Evolutionary conservation across 2,113 vertebrate genomes (phyloP).

Genomic region (Ceyx cyanopectus): DNA sequence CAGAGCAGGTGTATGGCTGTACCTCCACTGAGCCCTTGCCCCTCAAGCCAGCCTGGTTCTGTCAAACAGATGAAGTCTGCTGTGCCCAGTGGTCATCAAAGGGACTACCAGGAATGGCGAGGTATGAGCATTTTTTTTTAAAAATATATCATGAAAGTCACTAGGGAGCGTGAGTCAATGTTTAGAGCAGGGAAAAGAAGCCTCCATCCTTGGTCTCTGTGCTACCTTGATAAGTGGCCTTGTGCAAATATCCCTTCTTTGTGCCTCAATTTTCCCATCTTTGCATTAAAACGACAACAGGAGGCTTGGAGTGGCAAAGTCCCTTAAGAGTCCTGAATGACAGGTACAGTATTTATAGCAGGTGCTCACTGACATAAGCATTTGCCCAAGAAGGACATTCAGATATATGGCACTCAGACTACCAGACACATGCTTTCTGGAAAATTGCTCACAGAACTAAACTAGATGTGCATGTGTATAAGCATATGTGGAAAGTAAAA

Average conservation of each 20-base stretch:
- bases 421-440: background rate
- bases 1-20: rapidly evolving
- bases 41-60: background rate
- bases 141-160: background rate
- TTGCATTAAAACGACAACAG: background rate
- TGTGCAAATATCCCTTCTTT: background rate
- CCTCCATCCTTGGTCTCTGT: background rate
- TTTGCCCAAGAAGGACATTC: constrained; percentile 42
- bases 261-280: constrained; percentile 26
- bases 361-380: constrained; percentile 7
- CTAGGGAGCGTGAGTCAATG: background rate
- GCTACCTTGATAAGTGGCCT: background rate
- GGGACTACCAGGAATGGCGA: background rate
- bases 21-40: background rate
- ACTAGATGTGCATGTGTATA: background rate
- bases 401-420: background rate
- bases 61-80: rapidly evolving
- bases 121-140: background rate
- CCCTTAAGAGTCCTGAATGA: constrained; percentile 3
- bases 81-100: background rate
- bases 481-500: background rate
- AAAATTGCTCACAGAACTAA: background rate
- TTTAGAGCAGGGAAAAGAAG: background rate
- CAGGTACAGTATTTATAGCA: constrained; percentile 32
- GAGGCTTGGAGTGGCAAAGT: constrained; percentile 20